These are phyloP conservation scores for Clitarchus hookeri DNA, from an alignment of 2,888 invertebrate genomes.

Conservation along the genomic window DNA sequence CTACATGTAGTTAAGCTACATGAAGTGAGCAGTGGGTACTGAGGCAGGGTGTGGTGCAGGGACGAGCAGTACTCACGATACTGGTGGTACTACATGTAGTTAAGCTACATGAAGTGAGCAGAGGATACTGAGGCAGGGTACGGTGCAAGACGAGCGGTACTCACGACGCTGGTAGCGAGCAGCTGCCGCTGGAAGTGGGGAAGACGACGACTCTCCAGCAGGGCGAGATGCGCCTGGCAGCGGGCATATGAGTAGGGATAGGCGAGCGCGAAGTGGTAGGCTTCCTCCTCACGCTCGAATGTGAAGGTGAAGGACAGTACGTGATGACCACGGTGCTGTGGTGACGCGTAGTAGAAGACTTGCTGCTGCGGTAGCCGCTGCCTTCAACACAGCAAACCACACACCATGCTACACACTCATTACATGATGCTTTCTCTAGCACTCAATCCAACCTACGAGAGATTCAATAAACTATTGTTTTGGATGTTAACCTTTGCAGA, in stretches of 20 bases:
- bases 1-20: no score
- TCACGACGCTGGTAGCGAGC: conserved; percentile 62
- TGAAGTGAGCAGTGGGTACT: no score
- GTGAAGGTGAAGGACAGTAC: conserved; percentile 92
- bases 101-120: neutral
- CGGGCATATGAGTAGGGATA: conserved; percentile 96
- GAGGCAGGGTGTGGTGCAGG: no score
- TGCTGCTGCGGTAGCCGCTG: conserved; percentile 77
- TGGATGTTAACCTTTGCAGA: no score
- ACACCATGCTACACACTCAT: neutral
- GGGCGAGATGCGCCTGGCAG: conserved; percentile 80
- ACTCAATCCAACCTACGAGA: no score
- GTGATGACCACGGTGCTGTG: conserved; percentile 86
- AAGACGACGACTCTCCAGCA: conserved; percentile 65
- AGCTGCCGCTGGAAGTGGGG: conserved; percentile 70
- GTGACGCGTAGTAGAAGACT: conserved; percentile 91
- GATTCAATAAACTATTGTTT: no score
- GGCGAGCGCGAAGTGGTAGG: conserved; percentile 92
- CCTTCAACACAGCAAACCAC: conserved; percentile 56
- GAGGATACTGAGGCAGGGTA: neutral
- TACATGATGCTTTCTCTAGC: no score
- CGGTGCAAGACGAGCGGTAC: conserved; percentile 36
- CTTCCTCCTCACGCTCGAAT: conserved; percentile 93
- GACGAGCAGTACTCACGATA: no score
- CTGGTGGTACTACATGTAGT: no score